These are phyloP conservation scores for Noctua fimbriata DNA, from an alignment of 2,888 invertebrate genomes.

Conservation along the genomic window DNA sequence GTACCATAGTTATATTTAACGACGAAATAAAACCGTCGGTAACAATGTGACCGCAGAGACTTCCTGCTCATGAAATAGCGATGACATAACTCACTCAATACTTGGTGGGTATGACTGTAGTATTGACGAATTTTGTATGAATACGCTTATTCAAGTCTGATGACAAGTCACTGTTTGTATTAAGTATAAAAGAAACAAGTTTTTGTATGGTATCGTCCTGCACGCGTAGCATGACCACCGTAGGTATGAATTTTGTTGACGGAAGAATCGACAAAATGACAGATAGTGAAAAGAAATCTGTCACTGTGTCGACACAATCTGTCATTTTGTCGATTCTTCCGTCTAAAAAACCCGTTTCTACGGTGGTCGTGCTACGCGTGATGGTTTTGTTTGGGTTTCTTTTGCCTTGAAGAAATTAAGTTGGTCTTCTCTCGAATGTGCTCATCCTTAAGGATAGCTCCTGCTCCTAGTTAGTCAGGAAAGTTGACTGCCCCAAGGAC, in stretches of 20 bases:
- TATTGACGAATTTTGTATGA: slow-evolving; percentile 39
- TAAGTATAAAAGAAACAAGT: not conserved
- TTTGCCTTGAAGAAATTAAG: slow-evolving; percentile 1
- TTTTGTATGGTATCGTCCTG: slow-evolving; percentile 18
- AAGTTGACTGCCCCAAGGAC: not conserved
- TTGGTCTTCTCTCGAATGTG: not conserved
- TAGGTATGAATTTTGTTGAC: too few relatives aligned
- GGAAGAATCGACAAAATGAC: too few relatives aligned
- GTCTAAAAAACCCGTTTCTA: too few relatives aligned
- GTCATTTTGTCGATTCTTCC: too few relatives aligned
- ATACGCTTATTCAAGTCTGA: slow-evolving; percentile 10
- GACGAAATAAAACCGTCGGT: slow-evolving; percentile 25
- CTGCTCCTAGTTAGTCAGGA: not conserved
- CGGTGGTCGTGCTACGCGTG: too few relatives aligned
- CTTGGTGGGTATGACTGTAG: not conserved
- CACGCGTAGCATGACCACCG: too few relatives aligned
- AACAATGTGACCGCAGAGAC: slow-evolving; percentile 41
- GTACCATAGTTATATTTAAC: slow-evolving; percentile 42
- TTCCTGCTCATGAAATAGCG: slow-evolving; percentile 59
- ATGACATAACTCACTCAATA: slow-evolving; percentile 53
- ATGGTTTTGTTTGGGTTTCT: not conserved
- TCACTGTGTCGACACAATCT: too few relatives aligned
- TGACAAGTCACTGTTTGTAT: slow-evolving; percentile 13
- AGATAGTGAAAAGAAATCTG: too few relatives aligned
- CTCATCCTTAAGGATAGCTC: not conserved